Evolutionary conservation across 2,888 invertebrate genomes (phyloP), one percentile per base, ranked within the genome.

Genomic region (Tenodera sinensis): DNA sequence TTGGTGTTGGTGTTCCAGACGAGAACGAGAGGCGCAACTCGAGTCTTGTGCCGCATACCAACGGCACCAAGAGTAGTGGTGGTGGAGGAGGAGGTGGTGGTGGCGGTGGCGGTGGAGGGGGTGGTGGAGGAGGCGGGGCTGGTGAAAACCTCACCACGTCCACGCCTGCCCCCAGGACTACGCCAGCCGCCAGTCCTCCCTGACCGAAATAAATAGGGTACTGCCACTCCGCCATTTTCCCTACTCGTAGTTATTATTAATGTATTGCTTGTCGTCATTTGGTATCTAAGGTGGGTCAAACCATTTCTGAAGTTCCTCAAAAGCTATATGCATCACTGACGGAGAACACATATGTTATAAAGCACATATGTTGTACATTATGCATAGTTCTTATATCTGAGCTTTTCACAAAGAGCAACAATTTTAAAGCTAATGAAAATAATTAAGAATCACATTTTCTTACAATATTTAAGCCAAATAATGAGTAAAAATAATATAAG

Each of bases 21-120:
- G 95, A 90, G 93, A 94, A 94, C 91, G 94, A 94, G 92, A 94
- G 94, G 92, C 94, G 94, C 92, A 94, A 94, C 93, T 94, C 94
- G 92, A 95, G 95, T 93, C 93, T 95, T 92, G 94, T 87, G 83
- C 87, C 87, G 20, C 87, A 94, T 92, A 95, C 94, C 92, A 95
- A 95, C 93, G 95, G 95, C 93, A 95, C 95, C 93, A 95, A 95
- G 92, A 90, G 34, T 89, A 85, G 91, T 90, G 92, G 93, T 93
- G 93, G 94, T 91, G 94, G 87, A 83, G 54, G 54, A 20, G 54
- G 54, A 71, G 54, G 54, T 71, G 54, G 54, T 94, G 92, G 93
- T 93, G 92, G 93, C 92, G 92, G 85, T 14, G 30, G 85, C 28
- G 83, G 30, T 28, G 90, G 89, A 71, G 87, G 87, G 25, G 34